These are phyloP conservation scores for Nineta flava DNA, from an alignment of 2,888 invertebrate species.

Conservation along the genomic window DNA sequence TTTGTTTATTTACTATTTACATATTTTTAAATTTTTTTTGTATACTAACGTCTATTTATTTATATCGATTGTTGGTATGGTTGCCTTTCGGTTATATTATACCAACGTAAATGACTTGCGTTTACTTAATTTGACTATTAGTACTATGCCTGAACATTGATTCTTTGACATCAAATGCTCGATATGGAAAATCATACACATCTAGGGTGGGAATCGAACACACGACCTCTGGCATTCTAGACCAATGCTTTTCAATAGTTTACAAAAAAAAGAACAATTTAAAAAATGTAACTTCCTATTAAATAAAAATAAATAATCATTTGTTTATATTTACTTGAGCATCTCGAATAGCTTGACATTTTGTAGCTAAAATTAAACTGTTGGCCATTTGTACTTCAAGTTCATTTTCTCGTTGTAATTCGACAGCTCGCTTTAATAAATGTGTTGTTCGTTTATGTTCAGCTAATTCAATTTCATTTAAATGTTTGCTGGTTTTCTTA, in stretches of 20 bases:
- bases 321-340: conserved; percentile 57
- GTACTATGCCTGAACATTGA: too few species aligned
- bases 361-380: conserved; percentile 63
- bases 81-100: too few species aligned
- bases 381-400: conserved; percentile 58
- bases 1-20: too few species aligned
- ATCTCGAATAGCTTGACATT: conserved; percentile 71
- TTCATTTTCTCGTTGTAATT: conserved; percentile 38
- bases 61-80: too few species aligned
- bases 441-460: conserved; percentile 31
- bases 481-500: conserved; percentile 20
- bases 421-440: conserved; percentile 32
- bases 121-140: too few species aligned
- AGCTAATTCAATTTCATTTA: conserved; percentile 27
- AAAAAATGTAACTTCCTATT: conserved; percentile 14
- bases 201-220: too few species aligned
- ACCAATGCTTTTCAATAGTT: background rate
- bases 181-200: too few species aligned
- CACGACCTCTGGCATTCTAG: too few species aligned
- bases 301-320: conserved; percentile 7
- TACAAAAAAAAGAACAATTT: background rate
- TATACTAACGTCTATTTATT: too few species aligned
- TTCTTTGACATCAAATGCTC: too few species aligned
- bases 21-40: too few species aligned
- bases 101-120: too few species aligned